A percentile compares a stretch with the other conserved stretches of the same genome.
Conservation (phyloP, 2,113 vertebrate species). For the Crotalus helleri region DNA sequence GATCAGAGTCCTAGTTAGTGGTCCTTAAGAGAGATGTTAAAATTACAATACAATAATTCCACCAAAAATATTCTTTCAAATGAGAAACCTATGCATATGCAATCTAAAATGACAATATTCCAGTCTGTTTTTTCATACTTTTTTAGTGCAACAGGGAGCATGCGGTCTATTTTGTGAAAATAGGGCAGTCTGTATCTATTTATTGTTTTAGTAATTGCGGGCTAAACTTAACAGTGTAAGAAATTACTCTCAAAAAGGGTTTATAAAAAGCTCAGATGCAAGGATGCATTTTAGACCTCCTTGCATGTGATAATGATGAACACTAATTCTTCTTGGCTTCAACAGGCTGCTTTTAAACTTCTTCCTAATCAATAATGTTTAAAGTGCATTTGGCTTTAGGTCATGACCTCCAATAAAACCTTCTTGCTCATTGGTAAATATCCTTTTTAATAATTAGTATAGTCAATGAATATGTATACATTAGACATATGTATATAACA, state of each 20-base stretch:
- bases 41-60: background rate
- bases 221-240: background rate
- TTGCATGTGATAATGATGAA: background rate
- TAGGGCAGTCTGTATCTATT: background rate
- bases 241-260: background rate
- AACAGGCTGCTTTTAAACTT: background rate
- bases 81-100: background rate
- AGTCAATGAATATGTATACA: background rate
- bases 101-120: background rate
- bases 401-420: background rate
- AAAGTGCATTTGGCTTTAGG: background rate
- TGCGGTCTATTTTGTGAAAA: background rate
- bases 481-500: background rate
- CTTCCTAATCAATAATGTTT: background rate
- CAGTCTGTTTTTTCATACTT: background rate
- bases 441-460: background rate
- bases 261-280: background rate
- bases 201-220: background rate
- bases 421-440: background rate
- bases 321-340: background rate
- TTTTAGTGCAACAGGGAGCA: background rate
- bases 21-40: background rate
- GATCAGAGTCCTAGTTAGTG: background rate
- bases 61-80: background rate
- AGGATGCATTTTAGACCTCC: background rate